Percentiles rank a stretch among this genome's conserved stretches.
Evolutionary conservation across 2,888 invertebrate species (phyloP).

Genomic region (Eupithecia insigniata): DNA sequence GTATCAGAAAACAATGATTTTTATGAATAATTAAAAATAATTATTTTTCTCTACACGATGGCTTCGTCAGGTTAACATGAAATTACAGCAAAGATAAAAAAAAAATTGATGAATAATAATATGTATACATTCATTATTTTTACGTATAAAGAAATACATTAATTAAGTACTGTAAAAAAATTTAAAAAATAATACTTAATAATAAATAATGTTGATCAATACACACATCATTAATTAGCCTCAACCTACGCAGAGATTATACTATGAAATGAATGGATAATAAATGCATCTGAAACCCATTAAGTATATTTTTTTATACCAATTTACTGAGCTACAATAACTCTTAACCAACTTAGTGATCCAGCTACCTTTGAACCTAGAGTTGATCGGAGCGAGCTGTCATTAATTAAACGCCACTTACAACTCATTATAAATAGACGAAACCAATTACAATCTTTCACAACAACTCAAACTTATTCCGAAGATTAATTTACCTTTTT

Average conservation of each 20-base stretch:
- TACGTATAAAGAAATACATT: too few relatives aligned
- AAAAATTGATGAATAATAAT: too few relatives aligned
- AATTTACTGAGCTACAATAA: neutral
- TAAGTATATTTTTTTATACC: too few relatives aligned
- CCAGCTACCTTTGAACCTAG: constrained; percentile 15
- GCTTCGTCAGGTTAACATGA: neutral
- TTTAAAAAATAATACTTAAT: too few relatives aligned
- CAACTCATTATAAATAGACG: constrained; percentile 77
- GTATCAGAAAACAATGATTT: neutral
- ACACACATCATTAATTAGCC: too few relatives aligned
- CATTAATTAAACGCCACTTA: constrained; percentile 78
- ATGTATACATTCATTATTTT: too few relatives aligned
- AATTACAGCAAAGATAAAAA: neutral
- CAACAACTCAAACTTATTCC: constrained; percentile 54
- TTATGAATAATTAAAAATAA: neutral
- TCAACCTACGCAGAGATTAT: too few relatives aligned
- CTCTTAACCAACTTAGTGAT: neutral
- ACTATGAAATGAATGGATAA: too few relatives aligned
- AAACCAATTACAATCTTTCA: constrained; percentile 71
- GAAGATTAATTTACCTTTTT: constrained; percentile 69
- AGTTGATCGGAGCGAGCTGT: constrained; percentile 56
- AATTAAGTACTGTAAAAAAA: too few relatives aligned
- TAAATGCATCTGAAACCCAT: too few relatives aligned
- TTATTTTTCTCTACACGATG: neutral
- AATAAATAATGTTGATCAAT: too few relatives aligned